These are phyloP conservation scores for Sebastes reedi DNA, from an alignment of 2,797 vertebrate species.

Conservation along the genomic window DNA sequence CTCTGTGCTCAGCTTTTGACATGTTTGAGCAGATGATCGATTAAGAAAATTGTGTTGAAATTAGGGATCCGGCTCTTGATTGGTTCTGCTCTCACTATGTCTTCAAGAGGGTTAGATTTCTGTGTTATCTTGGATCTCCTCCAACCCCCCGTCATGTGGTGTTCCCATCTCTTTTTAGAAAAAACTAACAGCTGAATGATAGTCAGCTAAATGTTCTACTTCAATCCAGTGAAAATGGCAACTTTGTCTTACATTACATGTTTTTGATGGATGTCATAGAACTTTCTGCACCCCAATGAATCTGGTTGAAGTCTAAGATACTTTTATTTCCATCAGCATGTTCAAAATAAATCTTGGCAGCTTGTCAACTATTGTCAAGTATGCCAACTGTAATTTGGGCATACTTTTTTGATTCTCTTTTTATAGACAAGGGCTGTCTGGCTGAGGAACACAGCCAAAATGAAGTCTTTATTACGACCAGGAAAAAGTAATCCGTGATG, in stretches of 20 bases:
- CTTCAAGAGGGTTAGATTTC: no score
- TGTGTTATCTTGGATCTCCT: no score
- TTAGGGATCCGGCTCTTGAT: not conserved
- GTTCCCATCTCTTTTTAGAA: no score
- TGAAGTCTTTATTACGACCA: not conserved
- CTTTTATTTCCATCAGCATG: not conserved
- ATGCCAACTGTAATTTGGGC: not conserved
- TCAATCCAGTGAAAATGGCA: no score
- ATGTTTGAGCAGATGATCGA: not conserved
- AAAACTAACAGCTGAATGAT: no score
- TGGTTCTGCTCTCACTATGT: not conserved
- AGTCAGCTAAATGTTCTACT: no score
- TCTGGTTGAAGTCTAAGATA: not conserved
- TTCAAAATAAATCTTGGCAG: not conserved
- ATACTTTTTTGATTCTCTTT: not conserved
- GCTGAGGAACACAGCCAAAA: not conserved
- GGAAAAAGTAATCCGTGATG: not conserved
- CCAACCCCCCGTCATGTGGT: no score
- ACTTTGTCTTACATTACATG: no score
- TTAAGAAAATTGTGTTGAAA: not conserved
- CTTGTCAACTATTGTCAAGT: not conserved
- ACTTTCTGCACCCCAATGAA: no score
- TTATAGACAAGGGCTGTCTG: not conserved
- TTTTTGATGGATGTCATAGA: no score
- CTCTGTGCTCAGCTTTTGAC: not conserved